A percentile compares a stretch with the other conserved stretches of the same genome.
Conservation (phyloP, 2,888 invertebrate species). For the Nomada flava region DNA sequence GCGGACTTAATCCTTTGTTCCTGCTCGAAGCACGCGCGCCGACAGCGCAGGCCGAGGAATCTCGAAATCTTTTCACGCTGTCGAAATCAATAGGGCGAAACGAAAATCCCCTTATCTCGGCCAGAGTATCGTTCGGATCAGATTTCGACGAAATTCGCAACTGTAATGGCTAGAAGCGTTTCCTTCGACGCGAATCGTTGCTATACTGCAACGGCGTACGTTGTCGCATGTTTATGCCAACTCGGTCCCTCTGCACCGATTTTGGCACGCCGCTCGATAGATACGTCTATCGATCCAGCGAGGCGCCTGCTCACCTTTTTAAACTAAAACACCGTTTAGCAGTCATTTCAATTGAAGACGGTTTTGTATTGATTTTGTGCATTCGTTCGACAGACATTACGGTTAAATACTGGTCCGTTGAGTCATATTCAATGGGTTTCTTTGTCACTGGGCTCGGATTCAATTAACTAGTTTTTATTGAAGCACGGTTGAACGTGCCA, state of each 20-base stretch:
- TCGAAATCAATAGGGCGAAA: conserved; percentile 28
- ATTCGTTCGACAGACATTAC: too few species aligned
- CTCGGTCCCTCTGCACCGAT: conserved; percentile 53
- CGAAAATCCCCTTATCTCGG: conserved; percentile 23
- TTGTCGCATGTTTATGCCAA: conserved; percentile 56
- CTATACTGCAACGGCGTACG: conserved; percentile 11
- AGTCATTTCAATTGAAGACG: too few species aligned
- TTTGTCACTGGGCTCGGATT: too few species aligned
- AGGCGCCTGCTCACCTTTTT: conserved; percentile 27
- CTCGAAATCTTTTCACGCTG: conserved; percentile 10
- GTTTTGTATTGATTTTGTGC: too few species aligned
- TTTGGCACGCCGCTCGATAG: conserved; percentile 31
- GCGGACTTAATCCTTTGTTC: conserved; percentile 54
- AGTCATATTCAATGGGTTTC: too few species aligned
- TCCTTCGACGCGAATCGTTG: conserved; percentile 24
- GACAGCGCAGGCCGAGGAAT: neutral
- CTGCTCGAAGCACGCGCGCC: conserved; percentile 59
- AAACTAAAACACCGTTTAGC: too few species aligned
- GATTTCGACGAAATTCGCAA: conserved; percentile 38
- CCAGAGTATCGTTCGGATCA: neutral
- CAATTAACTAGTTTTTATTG: too few species aligned
- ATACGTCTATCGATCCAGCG: conserved; percentile 47
- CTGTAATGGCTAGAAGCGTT: conserved; percentile 5
- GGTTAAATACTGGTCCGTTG: too few species aligned
- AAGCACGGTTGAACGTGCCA: too few species aligned